Conservation (phyloP, 2,888 invertebrate genomes). For the Erannis defoliaria region DNA sequence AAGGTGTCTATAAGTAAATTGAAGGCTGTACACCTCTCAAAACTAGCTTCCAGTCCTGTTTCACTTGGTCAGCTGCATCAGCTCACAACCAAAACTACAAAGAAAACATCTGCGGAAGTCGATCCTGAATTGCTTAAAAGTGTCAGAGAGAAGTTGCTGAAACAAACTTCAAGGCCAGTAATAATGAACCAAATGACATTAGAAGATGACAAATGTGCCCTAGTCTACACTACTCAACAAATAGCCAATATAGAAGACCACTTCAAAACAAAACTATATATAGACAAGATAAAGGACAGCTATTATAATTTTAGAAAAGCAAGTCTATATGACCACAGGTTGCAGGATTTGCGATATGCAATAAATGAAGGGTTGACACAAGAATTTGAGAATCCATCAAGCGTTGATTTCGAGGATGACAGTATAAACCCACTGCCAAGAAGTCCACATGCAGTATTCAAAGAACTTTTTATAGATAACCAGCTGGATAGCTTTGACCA, state of each 20-base stretch:
- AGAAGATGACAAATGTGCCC: slow-evolving; percentile 79
- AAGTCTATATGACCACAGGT: slow-evolving; percentile 77
- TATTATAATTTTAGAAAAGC: slow-evolving; percentile 82
- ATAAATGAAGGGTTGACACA: slow-evolving; percentile 81
- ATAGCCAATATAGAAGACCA: slow-evolving; percentile 67
- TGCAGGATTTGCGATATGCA: slow-evolving; percentile 79
- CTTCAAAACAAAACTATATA: slow-evolving; percentile 69
- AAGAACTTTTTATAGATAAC: slow-evolving; percentile 76
- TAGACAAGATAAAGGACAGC: slow-evolving; percentile 78
- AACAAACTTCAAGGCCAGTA: slow-evolving; percentile 54
- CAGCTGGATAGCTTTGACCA: slow-evolving; percentile 77
- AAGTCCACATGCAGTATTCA: slow-evolving; percentile 79
- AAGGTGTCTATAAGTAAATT: slow-evolving; percentile 90
- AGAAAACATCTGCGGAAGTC: slow-evolving; percentile 65
- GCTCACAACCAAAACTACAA: slow-evolving; percentile 71
- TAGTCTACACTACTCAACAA: slow-evolving; percentile 73
- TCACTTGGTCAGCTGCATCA: slow-evolving; percentile 87
- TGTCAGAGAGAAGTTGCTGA: slow-evolving; percentile 76
- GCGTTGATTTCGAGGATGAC: slow-evolving; percentile 44
- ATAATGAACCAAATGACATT: slow-evolving; percentile 55
- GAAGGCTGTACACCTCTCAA: slow-evolving; percentile 88
- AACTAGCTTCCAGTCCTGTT: slow-evolving; percentile 87
- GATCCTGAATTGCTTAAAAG: slow-evolving; percentile 76
- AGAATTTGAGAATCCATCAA: slow-evolving; percentile 62
- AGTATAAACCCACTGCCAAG: slow-evolving; percentile 55